phyloP scores from a whole-genome alignment of 2,113 vertebrate genomes.

The Phylloscopus trochiloides region DNA sequence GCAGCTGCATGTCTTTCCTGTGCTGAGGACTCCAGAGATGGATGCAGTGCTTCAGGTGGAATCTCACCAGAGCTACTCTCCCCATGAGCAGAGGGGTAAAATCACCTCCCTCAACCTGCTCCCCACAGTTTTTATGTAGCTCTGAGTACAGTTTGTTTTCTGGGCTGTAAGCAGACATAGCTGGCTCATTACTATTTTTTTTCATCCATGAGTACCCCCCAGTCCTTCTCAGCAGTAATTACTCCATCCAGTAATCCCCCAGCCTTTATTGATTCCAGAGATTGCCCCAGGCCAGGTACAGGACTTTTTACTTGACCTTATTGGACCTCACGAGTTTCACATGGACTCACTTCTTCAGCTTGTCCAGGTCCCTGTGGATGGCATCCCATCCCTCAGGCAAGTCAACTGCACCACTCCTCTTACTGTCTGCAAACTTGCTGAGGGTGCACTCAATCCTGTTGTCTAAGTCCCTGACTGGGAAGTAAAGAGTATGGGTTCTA shows the following conservation, averaged over 20 bases:
- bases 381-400: rapidly evolving
- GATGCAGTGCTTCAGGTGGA: neutral
- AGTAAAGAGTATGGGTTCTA: neutral
- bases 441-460: neutral
- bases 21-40: neutral
- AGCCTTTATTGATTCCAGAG: neutral
- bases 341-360: neutral
- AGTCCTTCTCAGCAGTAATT: neutral
- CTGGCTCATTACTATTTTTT: neutral
- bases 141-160: neutral
- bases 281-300: rapidly evolving
- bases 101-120: neutral
- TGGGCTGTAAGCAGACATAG: neutral
- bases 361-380: neutral
- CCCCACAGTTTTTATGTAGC: neutral
- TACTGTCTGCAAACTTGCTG: neutral
- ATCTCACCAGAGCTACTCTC: neutral
- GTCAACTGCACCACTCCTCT: neutral
- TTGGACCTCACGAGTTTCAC: neutral
- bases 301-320: neutral
- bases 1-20: neutral
- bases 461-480: neutral
- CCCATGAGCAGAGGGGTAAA: neutral
- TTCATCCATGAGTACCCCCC: neutral
- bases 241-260: neutral